Evolutionary conservation across 2,888 invertebrate species (phyloP).

Genomic region (Ariolimax columbianus): DNA sequence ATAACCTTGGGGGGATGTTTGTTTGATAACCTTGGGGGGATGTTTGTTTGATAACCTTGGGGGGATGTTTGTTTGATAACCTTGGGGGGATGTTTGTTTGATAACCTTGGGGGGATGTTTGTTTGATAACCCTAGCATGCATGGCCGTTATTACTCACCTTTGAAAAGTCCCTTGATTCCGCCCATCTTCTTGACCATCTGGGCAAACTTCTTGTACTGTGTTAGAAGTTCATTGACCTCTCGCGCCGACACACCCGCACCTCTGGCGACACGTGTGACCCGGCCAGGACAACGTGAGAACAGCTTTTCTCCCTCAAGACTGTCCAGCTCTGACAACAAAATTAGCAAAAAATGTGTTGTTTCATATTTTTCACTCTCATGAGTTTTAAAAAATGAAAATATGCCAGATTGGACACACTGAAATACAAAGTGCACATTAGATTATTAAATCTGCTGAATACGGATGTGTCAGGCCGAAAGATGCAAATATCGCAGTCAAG

Average conservation of each 20-base stretch:
- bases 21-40: too few species aligned
- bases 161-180: conserved; percentile 99
- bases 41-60: too few species aligned
- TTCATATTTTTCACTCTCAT: background rate
- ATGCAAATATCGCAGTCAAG: too few species aligned
- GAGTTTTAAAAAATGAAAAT: background rate
- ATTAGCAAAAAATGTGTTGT: background rate
- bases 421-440: too few species aligned
- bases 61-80: too few species aligned
- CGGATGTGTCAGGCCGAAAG: too few species aligned
- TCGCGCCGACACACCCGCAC: conserved; percentile 94
- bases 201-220: conserved; percentile 99
- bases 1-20: too few species aligned
- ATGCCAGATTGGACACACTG: too few species aligned
- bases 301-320: conserved; percentile 95
- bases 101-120: too few species aligned
- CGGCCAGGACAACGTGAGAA: conserved; percentile 94
- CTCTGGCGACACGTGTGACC: conserved; percentile 91
- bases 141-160: conserved; percentile 72
- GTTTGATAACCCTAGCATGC: too few species aligned
- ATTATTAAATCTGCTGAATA: too few species aligned
- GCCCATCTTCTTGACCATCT: conserved; percentile 99
- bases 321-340: conserved; percentile 88
- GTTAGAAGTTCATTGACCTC: conserved; percentile 98
- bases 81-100: too few species aligned